phyloP scores from a whole-genome alignment of 2,113 vertebrate species.

The Acrocephalus arundinaceus region DNA sequence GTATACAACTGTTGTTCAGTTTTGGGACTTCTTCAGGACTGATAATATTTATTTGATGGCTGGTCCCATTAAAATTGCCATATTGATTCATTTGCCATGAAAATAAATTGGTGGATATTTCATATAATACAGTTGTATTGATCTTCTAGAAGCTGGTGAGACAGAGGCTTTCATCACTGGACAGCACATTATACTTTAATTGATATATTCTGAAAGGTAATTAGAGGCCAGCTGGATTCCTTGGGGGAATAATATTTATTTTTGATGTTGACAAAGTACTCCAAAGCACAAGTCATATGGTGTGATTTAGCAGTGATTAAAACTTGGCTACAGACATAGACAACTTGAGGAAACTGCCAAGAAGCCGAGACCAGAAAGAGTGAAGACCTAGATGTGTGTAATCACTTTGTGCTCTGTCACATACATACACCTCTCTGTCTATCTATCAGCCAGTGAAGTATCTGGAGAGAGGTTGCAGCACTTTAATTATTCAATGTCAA shows the following conservation, averaged over 20 bases:
- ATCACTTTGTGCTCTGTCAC: not conserved
- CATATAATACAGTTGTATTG: not conserved
- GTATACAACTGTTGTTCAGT: not conserved
- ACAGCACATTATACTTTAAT: conserved; percentile 45
- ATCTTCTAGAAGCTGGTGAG: not conserved
- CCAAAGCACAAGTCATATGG: not conserved
- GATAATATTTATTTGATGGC: conserved; percentile 30
- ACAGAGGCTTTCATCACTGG: conserved; percentile 10
- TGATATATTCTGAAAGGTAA: conserved; percentile 48
- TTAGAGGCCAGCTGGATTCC: conserved; percentile 35
- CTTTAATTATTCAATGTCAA: conserved; percentile 7
- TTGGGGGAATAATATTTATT: conserved; percentile 31
- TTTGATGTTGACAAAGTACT: conserved; percentile 37
- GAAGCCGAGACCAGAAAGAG: not conserved
- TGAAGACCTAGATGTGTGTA: not conserved
- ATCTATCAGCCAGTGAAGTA: not conserved
- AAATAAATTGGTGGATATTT: conserved; percentile 48
- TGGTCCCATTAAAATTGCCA: conserved; percentile 26
- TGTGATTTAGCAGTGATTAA: conserved; percentile 55
- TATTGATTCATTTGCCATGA: conserved; percentile 55
- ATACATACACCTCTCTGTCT: not conserved
- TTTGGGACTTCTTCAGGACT: not conserved
- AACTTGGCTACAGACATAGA: not conserved
- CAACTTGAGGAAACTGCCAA: not conserved
- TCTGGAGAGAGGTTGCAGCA: not conserved